Conservation (phyloP, 2,888 invertebrate genomes). For the Archips xylosteana region DNA sequence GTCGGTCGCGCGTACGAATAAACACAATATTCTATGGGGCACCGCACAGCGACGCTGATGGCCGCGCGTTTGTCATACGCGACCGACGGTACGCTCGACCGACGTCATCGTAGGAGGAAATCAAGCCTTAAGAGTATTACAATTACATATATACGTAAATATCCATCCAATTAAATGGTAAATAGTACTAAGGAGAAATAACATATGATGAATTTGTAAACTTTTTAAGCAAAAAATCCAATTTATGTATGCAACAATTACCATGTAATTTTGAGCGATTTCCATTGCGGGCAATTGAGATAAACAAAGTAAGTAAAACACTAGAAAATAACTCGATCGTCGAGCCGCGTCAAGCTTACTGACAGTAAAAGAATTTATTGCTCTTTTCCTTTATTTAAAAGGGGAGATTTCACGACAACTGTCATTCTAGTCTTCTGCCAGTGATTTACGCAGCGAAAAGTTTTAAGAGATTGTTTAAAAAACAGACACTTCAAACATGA, state of each 20-base stretch:
- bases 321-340: slow-evolving; percentile 40
- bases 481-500: too few relatives aligned
- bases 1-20: too few relatives aligned
- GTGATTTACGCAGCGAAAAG: background rate
- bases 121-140: too few relatives aligned
- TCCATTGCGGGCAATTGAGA: slow-evolving; percentile 60
- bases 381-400: background rate
- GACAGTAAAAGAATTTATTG: background rate
- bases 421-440: slow-evolving; percentile 18
- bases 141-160: too few relatives aligned
- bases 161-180: too few relatives aligned
- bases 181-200: too few relatives aligned
- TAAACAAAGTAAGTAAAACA: slow-evolving; percentile 42
- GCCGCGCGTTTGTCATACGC: too few relatives aligned
- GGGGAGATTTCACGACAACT: background rate
- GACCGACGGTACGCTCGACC: too few relatives aligned
- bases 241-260: slow-evolving; percentile 44
- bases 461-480: background rate
- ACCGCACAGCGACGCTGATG: too few relatives aligned
- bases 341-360: background rate
- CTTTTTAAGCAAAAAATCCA: background rate
- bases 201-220: too few relatives aligned
- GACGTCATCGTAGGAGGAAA: too few relatives aligned
- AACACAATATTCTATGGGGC: too few relatives aligned
- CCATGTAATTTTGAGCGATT: slow-evolving; percentile 78